phyloP scores from a whole-genome alignment of 2,797 vertebrate species.

The Petrocephalus schoutedeni region DNA sequence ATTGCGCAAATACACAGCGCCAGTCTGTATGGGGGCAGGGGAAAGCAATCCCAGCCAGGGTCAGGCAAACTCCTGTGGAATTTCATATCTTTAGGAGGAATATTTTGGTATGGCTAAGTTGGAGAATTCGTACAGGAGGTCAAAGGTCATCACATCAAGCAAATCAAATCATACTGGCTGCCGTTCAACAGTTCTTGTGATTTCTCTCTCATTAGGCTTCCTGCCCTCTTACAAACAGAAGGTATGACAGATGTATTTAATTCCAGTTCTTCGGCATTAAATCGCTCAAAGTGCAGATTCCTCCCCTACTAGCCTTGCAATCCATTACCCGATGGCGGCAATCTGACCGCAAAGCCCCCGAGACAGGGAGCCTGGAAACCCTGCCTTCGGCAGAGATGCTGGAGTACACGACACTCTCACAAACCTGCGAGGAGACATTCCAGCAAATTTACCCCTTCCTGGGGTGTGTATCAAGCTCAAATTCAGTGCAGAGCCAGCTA shows the following conservation, averaged over 20 bases:
- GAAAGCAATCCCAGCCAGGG: conserved; percentile 10
- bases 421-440: conserved; percentile 29
- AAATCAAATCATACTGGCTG: conserved; percentile 13
- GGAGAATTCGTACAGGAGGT: conserved; percentile 7
- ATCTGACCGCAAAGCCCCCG: background rate
- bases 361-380: background rate
- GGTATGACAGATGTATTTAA: background rate
- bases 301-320: background rate
- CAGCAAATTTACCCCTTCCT: conserved; percentile 17
- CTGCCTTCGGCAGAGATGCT: background rate
- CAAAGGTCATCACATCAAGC: conserved; percentile 16
- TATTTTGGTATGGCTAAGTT: conserved; percentile 22
- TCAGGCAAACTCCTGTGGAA: conserved; percentile 30
- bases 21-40: background rate
- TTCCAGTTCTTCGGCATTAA: background rate
- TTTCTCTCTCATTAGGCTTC: background rate
- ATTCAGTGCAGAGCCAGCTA: background rate
- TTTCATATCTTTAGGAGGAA: conserved; percentile 32
- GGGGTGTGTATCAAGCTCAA: background rate
- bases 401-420: conserved; percentile 1
- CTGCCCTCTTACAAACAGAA: background rate
- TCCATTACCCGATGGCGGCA: background rate
- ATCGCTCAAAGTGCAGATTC: conserved; percentile 3
- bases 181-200: background rate
- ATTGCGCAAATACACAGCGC: conserved; percentile 9